phyloP scores from a whole-genome alignment of 2,888 invertebrate genomes.

The Pogonocherus hispidulus region DNA sequence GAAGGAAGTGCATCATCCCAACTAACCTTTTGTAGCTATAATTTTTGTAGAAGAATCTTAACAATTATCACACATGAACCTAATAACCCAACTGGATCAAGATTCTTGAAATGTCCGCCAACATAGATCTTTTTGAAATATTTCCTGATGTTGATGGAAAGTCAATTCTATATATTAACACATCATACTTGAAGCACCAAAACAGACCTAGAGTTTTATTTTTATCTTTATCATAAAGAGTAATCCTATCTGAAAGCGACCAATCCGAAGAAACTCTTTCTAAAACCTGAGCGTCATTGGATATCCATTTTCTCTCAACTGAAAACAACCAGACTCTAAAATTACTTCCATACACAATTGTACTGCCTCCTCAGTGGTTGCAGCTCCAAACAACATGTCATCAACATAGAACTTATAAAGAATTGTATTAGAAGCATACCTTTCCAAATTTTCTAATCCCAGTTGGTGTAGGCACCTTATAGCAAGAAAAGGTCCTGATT shows the following conservation, averaged over 20 bases:
- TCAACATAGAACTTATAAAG: too few relatives aligned
- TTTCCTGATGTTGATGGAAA: background rate
- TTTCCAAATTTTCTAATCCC: too few relatives aligned
- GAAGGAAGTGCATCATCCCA: constrained; percentile 23
- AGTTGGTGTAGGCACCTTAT: too few relatives aligned
- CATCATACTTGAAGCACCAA: constrained; percentile 23
- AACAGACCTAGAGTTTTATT: constrained; percentile 33
- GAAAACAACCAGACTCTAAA: constrained; percentile 19
- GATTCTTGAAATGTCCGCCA: constrained; percentile 26
- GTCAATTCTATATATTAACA: constrained; percentile 19
- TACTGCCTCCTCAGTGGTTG: constrained; percentile 15
- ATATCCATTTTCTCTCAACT: constrained; percentile 30
- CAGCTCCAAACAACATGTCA: too few relatives aligned
- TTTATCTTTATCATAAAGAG: constrained; percentile 24
- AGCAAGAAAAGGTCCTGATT: too few relatives aligned
- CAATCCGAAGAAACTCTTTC: background rate
- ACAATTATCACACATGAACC: constrained; percentile 28
- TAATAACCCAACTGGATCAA: constrained; percentile 36
- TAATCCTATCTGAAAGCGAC: background rate
- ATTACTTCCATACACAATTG: constrained; percentile 14
- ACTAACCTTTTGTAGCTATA: constrained; percentile 31
- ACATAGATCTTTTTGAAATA: constrained; percentile 28
- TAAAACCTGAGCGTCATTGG: constrained; percentile 24
- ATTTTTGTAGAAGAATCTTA: constrained; percentile 27
- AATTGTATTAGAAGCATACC: too few relatives aligned